Conservation (phyloP, 2,113 vertebrate species). For the Thryonomys swinderianus region DNA sequence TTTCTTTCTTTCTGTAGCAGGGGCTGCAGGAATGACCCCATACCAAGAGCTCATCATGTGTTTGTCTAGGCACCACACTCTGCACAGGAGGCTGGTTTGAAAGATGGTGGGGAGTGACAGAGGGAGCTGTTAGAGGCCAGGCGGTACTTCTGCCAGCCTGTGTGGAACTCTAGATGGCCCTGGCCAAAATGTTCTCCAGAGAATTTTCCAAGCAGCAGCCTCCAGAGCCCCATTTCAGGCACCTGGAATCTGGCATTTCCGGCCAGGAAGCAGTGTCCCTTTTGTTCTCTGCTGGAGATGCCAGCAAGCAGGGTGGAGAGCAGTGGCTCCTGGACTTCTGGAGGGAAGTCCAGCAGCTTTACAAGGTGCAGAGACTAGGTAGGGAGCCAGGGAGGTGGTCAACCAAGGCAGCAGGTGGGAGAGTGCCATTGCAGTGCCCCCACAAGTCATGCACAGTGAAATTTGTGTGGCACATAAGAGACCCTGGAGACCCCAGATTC, state of each 20-base stretch:
- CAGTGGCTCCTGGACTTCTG: background rate
- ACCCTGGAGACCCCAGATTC: background rate
- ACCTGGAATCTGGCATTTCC: background rate
- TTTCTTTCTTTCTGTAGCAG: background rate
- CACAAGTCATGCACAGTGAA: background rate
- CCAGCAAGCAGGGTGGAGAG: background rate
- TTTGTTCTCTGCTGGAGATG: background rate
- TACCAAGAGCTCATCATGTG: background rate
- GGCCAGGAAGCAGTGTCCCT: background rate
- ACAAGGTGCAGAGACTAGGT: background rate
- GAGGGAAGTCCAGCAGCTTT: background rate
- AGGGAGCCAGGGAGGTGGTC: background rate
- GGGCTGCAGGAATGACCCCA: background rate
- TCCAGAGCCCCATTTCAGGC: background rate
- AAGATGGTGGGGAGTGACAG: background rate
- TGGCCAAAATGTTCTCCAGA: background rate
- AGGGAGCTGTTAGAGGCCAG: background rate
- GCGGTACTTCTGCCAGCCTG: background rate
- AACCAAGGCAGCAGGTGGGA: background rate
- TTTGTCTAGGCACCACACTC: background rate
- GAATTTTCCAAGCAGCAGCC: constrained; percentile 7
- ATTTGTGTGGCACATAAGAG: background rate
- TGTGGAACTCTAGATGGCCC: background rate
- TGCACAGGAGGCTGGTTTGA: background rate
- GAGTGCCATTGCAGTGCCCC: background rate